phyloP scores from a whole-genome alignment of 2,888 invertebrate genomes.

The Ischnus inquisitorius region DNA sequence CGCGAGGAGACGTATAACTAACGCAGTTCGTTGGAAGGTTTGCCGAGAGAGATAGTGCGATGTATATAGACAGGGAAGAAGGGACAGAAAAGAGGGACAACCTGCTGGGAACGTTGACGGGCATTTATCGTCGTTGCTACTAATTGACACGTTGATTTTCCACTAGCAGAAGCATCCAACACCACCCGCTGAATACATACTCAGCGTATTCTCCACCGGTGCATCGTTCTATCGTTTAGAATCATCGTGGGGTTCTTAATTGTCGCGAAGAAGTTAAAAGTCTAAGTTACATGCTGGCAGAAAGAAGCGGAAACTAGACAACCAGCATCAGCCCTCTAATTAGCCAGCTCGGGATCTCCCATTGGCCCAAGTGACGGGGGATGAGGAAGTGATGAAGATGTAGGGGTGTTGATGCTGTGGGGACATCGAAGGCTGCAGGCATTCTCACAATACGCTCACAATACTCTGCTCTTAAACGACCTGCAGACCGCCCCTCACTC shows the following conservation, averaged over 20 bases:
- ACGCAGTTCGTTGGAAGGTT: conserved; percentile 40
- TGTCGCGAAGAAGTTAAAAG: conserved; percentile 71
- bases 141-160: conserved; percentile 83
- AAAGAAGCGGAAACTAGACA: conserved; percentile 41
- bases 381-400: conserved; percentile 15
- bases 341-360: conserved; percentile 31
- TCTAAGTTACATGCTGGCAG: conserved; percentile 17
- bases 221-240: conserved; percentile 51
- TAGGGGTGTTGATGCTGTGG: conserved; percentile 6
- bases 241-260: conserved; percentile 72
- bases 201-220: background rate
- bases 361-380: conserved; percentile 41
- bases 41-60: conserved; percentile 20
- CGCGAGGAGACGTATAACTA: conserved; percentile 44
- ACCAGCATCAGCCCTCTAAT: conserved; percentile 57
- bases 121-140: conserved; percentile 79
- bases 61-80: conserved; percentile 22
- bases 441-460: conserved; percentile 52
- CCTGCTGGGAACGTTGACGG: conserved; percentile 75
- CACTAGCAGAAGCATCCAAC: conserved; percentile 58
- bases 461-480: conserved; percentile 38
- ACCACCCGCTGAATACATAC: conserved; percentile 7
- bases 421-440: conserved; percentile 33
- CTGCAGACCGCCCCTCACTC: conserved; percentile 20
- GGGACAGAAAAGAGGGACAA: conserved; percentile 21